These are phyloP conservation scores for Scartelaos histophorus DNA, from an alignment of 2,113 vertebrate genomes.

Conservation along the genomic window DNA sequence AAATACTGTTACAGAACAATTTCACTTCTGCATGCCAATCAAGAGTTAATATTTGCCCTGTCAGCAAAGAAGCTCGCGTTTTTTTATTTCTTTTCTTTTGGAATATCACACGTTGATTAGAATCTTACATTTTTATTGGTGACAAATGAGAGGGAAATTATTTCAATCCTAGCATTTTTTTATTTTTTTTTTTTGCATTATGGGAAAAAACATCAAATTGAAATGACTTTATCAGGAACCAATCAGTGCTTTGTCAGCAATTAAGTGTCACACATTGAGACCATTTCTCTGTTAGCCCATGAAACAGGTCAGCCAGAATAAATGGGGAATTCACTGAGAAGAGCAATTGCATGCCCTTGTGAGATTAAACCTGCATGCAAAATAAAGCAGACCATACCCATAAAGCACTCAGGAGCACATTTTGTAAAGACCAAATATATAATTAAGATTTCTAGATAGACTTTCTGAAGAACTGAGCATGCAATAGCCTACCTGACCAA, in stretches of 20 bases:
- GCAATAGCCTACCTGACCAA: not conserved
- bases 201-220: not conserved
- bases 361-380: not conserved
- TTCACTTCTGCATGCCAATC: conserved; percentile 45
- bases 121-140: not conserved
- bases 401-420: not conserved
- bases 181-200: not conserved
- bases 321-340: conserved; percentile 35
- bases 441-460: not conserved
- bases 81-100: not conserved
- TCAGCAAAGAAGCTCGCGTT: not conserved
- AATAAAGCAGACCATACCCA: not conserved
- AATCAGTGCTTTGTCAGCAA: conserved; percentile 17
- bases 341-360: not conserved
- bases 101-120: not conserved
- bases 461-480: not conserved
- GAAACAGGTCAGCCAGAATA: conserved; percentile 72
- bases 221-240: not conserved
- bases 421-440: not conserved
- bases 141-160: no score
- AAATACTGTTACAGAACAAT: conserved; percentile 35
- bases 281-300: conserved; percentile 26
- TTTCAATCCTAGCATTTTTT: not conserved
- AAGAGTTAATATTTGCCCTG: conserved; percentile 23
- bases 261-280: conserved; percentile 55